Conservation (phyloP, 2,113 vertebrate genomes). For the Dascyllus trimaculatus region DNA sequence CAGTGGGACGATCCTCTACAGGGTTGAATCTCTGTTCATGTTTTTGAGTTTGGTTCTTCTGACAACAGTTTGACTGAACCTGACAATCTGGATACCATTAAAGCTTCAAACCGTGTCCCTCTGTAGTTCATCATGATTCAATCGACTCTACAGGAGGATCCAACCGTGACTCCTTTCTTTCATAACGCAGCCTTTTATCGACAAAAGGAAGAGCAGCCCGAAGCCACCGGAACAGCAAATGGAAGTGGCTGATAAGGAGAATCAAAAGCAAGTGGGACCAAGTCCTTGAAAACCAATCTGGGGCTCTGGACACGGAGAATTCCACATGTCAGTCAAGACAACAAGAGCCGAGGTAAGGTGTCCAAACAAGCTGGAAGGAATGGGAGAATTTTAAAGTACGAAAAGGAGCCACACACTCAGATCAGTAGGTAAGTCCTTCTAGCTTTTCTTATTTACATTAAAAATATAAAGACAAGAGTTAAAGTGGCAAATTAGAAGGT, state of each 20-base stretch:
- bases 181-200: not conserved
- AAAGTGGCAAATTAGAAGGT: too few relatives aligned
- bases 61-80: constrained; percentile 14
- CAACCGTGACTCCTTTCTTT: not conserved
- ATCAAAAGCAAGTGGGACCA: not conserved
- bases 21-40: constrained; percentile 3
- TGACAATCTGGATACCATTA: constrained; percentile 10
- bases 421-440: not conserved
- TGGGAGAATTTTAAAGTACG: too few relatives aligned
- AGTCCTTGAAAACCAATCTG: not conserved
- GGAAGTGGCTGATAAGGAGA: not conserved
- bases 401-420: not conserved
- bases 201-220: not conserved
- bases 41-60: constrained; percentile 14
- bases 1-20: not conserved
- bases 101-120: constrained; percentile 7
- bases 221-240: not conserved
- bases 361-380: not conserved
- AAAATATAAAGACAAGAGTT: not conserved
- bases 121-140: not conserved
- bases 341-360: not conserved
- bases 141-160: not conserved
- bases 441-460: not conserved
- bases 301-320: not conserved
- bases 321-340: not conserved